phyloP scores from a whole-genome alignment of 2,113 vertebrate species.

The Myrmecobius fasciatus region DNA sequence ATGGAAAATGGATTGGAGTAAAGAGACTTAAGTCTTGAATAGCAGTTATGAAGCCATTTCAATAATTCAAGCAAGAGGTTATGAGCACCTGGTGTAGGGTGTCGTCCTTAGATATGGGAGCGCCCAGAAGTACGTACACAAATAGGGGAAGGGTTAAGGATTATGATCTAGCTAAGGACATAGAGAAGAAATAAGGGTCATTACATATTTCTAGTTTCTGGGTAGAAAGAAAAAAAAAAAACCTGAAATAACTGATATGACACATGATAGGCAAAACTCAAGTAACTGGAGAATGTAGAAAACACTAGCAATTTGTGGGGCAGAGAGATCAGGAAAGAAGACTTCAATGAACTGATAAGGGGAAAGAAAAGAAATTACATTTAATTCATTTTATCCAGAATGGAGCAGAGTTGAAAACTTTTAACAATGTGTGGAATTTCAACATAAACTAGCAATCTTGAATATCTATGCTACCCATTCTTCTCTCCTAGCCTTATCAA shows the following conservation, averaged over 20 bases:
- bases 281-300: background rate
- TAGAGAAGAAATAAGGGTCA: background rate
- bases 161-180: background rate
- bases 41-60: background rate
- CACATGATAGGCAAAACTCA: background rate
- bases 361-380: conserved; percentile 16
- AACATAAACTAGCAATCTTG: background rate
- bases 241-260: background rate
- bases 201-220: background rate
- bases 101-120: background rate
- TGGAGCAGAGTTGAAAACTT: background rate
- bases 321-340: background rate
- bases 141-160: background rate
- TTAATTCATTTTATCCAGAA: background rate
- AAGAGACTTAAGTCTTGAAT: background rate
- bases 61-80: background rate
- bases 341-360: background rate
- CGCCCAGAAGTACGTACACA: background rate
- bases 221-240: too few species aligned
- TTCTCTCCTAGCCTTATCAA: conserved; percentile 20
- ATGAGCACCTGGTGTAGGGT: background rate
- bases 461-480: conserved; percentile 19
- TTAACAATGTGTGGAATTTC: background rate
- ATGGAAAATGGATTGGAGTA: background rate
- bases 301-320: background rate